Base-by-base conservation (phyloP, 2,797 vertebrate genomes). In the Manis crassicaudata region DNA sequence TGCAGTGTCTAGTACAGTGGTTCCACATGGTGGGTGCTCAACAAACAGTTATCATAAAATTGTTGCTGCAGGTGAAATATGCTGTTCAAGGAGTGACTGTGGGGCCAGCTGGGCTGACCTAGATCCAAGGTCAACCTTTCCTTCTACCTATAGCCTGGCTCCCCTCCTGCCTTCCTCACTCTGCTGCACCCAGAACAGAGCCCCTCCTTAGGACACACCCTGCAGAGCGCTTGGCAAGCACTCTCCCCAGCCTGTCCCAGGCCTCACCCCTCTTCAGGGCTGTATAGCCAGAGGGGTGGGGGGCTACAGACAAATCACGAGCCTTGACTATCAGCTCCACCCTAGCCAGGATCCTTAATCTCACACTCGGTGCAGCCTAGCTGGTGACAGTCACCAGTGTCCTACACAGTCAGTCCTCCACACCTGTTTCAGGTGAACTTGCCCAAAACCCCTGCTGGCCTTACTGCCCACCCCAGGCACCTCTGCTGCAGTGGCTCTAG, bases 121-220 rank as follows among this genome's bases (percentile, higher is more conserved):
- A 13, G 0, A 21, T 46, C 60, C 88, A 94, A 92, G 82, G 50
- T 60, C 96, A 87, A 79, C 27, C 50, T 52, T 84, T 83, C 68
- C 46, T 58, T 82, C 88, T 70, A 21, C 56, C 58, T 63, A 20
- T 9, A 54, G 35, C 72, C 32, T 65, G 60, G 94, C 60, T 91
- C 79, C 54, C 32, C 29, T 60, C 75, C 46, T 13, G 60, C 70
- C 32, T 65, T 25, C 88, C 46, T 32, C 90, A 75, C 75, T 37
- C 56, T 37, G 75, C 92, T 89, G 81, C 67, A 25, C 93, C 62
- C 60, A 60, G 62, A 65, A 92, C 86, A 62, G 60, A 93, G 85
- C n/a, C 87, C 50, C 56, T 88, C 62, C 92, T 80, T 13, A 29
- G 16, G 52, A 56, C 81, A 92, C 63, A 43, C 68, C 76, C 77